Percentiles rank a stretch among this genome's conserved stretches.
Conservation (phyloP, 2,888 invertebrate genomes). For the Xestobium rufovillosum region DNA sequence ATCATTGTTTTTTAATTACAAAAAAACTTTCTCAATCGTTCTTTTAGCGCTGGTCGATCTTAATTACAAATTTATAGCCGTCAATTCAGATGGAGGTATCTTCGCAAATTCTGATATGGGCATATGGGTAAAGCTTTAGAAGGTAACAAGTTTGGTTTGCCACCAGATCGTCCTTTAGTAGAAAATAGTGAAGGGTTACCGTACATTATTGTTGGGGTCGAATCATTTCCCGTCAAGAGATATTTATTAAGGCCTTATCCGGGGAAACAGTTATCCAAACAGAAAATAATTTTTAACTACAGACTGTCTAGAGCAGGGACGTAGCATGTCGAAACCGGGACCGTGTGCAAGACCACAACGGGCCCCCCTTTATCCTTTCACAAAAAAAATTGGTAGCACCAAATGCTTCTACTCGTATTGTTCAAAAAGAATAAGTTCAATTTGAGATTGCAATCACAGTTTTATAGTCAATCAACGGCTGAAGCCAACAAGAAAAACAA, state of each 20-base stretch:
- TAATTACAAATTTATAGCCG: constrained; percentile 17
- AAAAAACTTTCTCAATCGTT: constrained; percentile 20
- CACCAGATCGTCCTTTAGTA: not conserved
- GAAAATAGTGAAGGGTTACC: constrained; percentile 4
- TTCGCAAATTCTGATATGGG: constrained; percentile 1
- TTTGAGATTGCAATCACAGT: no score
- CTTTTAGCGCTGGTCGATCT: constrained; percentile 18
- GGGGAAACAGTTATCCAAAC: constrained; percentile 16
- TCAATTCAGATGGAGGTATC: constrained; percentile 15
- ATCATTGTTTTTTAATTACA: constrained; percentile 20
- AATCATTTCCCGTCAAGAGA: constrained; percentile 22
- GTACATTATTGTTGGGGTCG: constrained; percentile 19
- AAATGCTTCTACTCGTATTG: no score
- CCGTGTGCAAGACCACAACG: no score
- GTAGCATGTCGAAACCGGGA: no score
- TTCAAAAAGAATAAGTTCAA: no score
- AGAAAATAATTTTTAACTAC: constrained; percentile 26
- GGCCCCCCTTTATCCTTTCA: no score
- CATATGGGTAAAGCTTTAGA: not conserved
- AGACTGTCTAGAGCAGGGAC: constrained; percentile 22
- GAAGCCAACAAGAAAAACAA: no score
- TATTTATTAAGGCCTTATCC: constrained; percentile 26
- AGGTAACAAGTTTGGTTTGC: not conserved
- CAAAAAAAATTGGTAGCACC: no score
- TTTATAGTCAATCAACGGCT: no score